These are phyloP conservation scores for Aplidium turbinatum DNA, from an alignment of 23 tunicate species.

Conservation along the genomic window DNA sequence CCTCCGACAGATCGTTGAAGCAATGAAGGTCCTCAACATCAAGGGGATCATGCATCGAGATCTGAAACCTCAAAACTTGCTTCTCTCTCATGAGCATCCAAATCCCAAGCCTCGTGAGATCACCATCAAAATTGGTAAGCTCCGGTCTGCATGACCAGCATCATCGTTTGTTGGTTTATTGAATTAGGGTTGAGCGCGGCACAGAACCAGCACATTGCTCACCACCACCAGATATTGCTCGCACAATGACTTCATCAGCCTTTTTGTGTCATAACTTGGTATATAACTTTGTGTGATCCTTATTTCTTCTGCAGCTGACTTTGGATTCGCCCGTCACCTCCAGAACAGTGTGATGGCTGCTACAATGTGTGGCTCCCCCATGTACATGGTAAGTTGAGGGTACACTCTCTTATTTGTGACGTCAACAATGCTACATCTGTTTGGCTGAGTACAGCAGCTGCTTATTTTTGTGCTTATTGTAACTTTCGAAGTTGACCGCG, in stretches of 20 bases:
- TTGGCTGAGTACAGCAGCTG: background rate
- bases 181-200: background rate
- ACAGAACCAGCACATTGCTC: background rate
- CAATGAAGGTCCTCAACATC: slow-evolving; percentile 79
- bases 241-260: no score
- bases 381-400: slow-evolving; percentile 83
- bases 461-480: background rate
- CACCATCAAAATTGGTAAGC: slow-evolving; percentile 83
- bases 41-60: slow-evolving; percentile 96
- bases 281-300: no score
- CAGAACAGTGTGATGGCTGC: slow-evolving; percentile 89
- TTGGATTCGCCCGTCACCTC: slow-evolving; percentile 96
- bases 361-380: slow-evolving; percentile 96
- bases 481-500: background rate
- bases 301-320: slow-evolving; percentile 97
- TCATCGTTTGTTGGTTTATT: background rate
- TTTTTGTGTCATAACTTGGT: no score
- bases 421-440: background rate
- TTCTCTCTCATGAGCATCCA: slow-evolving; percentile 60
- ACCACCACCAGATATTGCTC: background rate
- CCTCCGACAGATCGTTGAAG: slow-evolving; percentile 85
- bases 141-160: background rate
- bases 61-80: slow-evolving; percentile 93
- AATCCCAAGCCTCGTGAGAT: slow-evolving; percentile 74
- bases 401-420: background rate